phyloP scores from a whole-genome alignment of 2,797 vertebrate genomes.

The Todus mexicanus region DNA sequence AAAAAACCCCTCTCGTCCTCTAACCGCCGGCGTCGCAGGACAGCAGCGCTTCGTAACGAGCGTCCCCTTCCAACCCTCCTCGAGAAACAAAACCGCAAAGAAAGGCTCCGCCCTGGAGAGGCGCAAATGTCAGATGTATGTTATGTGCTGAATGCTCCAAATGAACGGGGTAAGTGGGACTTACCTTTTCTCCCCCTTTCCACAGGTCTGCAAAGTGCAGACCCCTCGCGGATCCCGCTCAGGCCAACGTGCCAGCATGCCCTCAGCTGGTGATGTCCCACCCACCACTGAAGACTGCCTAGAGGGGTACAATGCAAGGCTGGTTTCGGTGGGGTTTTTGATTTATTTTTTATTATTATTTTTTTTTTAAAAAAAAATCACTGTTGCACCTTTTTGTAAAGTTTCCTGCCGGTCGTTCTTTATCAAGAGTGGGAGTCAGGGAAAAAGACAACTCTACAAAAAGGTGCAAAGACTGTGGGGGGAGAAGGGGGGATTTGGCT shows the following conservation, averaged over 20 bases:
- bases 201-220: slow-evolving; percentile 63
- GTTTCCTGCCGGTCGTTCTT: slow-evolving; percentile 36
- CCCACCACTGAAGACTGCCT: slow-evolving; percentile 70
- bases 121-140: slow-evolving; percentile 44
- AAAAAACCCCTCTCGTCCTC: not conserved
- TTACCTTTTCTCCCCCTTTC: slow-evolving; percentile 61
- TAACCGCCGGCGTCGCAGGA: not conserved
- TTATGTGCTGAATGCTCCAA: slow-evolving; percentile 45
- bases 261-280: slow-evolving; percentile 69
- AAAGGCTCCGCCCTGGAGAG: slow-evolving; percentile 20
- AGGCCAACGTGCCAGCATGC: slow-evolving; percentile 63
- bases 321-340: slow-evolving; percentile 4
- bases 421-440: not conserved
- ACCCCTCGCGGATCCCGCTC: slow-evolving; percentile 55
- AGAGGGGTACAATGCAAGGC: slow-evolving; percentile 60
- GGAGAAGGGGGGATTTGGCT: slow-evolving; percentile 29
- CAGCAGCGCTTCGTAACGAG: not conserved
- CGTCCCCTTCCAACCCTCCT: not conserved
- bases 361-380: not conserved
- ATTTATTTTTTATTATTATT: not conserved
- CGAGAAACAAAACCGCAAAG: not conserved
- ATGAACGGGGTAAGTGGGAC: slow-evolving; percentile 42
- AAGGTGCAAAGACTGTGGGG: slow-evolving; percentile 38
- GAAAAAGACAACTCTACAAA: slow-evolving; percentile 49
- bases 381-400: slow-evolving; percentile 47